Evolutionary conservation across 2,888 invertebrate genomes (phyloP).

Genomic region (Eremobia ochroleuca): DNA sequence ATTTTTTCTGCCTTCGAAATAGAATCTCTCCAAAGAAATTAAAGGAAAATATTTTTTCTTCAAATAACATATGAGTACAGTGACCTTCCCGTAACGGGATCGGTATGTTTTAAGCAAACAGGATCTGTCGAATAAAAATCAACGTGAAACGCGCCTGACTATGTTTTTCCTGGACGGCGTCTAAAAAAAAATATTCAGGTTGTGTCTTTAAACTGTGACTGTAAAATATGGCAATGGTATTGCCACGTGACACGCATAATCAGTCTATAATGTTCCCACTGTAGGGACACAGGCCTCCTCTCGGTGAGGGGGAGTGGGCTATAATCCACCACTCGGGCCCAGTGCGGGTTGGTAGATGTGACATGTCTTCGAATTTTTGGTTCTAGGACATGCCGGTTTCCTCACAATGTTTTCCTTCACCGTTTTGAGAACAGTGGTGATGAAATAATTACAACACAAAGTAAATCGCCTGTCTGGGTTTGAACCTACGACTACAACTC

Average conservation of each 20-base stretch:
- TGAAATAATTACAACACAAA: no score
- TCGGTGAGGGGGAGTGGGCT: no score
- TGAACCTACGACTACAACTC: no score
- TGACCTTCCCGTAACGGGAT: constrained; percentile 14
- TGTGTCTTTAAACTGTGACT: constrained; percentile 41
- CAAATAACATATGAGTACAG: constrained; percentile 15
- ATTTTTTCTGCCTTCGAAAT: background rate
- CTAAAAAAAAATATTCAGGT: constrained; percentile 53
- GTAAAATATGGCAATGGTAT: constrained; percentile 43
- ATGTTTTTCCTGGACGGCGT: constrained; percentile 37
- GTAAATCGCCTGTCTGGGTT: no score
- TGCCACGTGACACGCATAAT: constrained; percentile 50
- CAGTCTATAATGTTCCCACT: no score
- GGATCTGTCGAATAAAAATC: constrained; percentile 34
- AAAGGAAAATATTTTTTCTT: background rate
- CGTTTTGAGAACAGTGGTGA: no score
- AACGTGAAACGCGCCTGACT: constrained; percentile 25
- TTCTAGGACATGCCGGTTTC: no score
- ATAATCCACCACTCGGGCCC: no score
- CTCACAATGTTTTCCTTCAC: no score
- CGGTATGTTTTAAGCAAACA: constrained; percentile 44
- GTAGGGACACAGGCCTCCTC: no score
- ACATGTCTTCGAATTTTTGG: no score
- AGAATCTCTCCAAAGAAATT: background rate
- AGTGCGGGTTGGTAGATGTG: no score